phyloP scores from a whole-genome alignment of 2,888 invertebrate species.

The Eueremaeus valkanovi region DNA sequence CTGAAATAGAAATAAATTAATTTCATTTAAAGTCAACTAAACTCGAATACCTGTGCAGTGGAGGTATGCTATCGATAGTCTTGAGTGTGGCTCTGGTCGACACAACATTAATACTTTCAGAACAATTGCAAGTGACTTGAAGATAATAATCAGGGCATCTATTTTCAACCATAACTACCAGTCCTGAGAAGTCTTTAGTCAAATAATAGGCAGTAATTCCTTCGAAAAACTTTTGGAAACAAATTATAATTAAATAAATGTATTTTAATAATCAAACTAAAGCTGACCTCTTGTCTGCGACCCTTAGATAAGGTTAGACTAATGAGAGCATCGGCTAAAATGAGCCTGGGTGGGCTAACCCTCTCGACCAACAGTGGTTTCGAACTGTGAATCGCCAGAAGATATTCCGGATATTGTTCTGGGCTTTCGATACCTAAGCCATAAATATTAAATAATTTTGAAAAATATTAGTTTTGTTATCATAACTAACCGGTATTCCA shows the following conservation, averaged over 20 bases:
- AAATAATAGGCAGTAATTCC: constrained; percentile 96
- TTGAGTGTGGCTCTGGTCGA: constrained; percentile 87
- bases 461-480: no score
- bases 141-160: constrained; percentile 90
- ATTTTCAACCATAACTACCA: constrained; percentile 96
- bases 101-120: constrained; percentile 94
- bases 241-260: no score
- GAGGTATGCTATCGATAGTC: constrained; percentile 92
- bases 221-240: constrained; percentile 65
- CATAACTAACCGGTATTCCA: constrained; percentile 74
- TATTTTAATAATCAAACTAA: no score
- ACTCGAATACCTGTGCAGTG: constrained; percentile 73
- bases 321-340: constrained; percentile 88
- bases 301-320: constrained; percentile 82
- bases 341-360: constrained; percentile 73
- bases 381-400: constrained; percentile 88
- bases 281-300: constrained; percentile 70
- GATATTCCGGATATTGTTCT: constrained; percentile 78
- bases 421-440: constrained; percentile 72
- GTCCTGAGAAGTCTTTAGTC: constrained; percentile 95
- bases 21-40: neutral
- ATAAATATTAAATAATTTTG: neutral
- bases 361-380: constrained; percentile 82
- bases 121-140: constrained; percentile 94
- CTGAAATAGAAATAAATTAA: constrained; percentile 55